Evolutionary conservation across 2,797 vertebrate species (phyloP), one percentile per base, ranked within the genome.

Genomic region (Anas georgica): DNA sequence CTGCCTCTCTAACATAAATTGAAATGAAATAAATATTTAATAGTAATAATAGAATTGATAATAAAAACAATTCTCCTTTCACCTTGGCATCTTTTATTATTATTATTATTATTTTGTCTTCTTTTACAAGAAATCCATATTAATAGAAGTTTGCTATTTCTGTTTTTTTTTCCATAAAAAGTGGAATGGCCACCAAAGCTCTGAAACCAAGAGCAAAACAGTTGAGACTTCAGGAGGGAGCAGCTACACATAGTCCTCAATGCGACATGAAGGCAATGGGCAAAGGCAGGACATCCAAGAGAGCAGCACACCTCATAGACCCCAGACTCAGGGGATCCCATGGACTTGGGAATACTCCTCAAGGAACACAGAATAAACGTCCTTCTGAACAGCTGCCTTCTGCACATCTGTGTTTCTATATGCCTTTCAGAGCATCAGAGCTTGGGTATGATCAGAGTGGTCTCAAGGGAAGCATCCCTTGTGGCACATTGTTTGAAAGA

Each of bases 401-500:
- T 63, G 25, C 78, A 55, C 21, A 25, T 25, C 39, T 52, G 22
- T 25, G 63, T 67, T 92, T 67, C 79, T 39, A 18, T 9, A 50
- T 0, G 29, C 5, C 9, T 70, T n/a, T 60, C 50, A 45, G 45
- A 56, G 25, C 5, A 2, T 13, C 62, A 48, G 69, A 46, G 23
- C 17, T 75, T 3, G 0, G 37, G 9, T 4, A 21, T 0, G 1
- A 7, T 7, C 22, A 8, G 35, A 50, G 10, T 2, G 16, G 23
- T 52, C n/a, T 82, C 31, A 17, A 5, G 6, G 12, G 46, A 37
- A 59, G 48, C 48, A 76, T 26, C 21, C 50, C 52, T 33, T 3
- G 2, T 21, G 63, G 20, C 59, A 93, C 0, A 0, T 2, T 0
- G 0, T 31, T 28, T 15, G 4, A 55, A 60, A 45, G 87, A 17